A percentile compares a stretch with the other conserved stretches of the same genome.
Evolutionary conservation across 2,113 vertebrate species (phyloP).

Genomic region (Pelusios castaneus): DNA sequence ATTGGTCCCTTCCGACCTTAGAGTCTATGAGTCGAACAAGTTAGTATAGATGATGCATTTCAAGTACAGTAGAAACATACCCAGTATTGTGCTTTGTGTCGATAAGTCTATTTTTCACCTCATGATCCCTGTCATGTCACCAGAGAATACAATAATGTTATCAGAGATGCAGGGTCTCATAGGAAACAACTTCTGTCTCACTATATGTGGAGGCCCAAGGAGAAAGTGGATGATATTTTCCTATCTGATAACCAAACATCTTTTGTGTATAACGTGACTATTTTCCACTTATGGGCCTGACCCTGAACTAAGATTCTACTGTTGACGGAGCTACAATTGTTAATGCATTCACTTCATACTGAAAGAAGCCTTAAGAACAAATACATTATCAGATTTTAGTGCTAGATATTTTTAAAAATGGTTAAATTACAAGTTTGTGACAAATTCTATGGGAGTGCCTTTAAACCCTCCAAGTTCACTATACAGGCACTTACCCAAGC

Average conservation of each 20-base stretch:
- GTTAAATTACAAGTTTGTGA: neutral
- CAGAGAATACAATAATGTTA: rapidly evolving
- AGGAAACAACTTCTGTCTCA: neutral
- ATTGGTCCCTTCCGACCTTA: too few species aligned
- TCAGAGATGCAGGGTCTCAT: neutral
- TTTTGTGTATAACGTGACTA: neutral
- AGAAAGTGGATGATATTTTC: neutral
- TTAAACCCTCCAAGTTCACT: neutral
- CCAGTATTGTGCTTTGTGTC: neutral
- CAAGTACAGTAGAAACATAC: rapidly evolving
- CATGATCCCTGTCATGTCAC: rapidly evolving
- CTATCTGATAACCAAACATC: rapidly evolving
- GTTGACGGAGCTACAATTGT: neutral
- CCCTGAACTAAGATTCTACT: neutral
- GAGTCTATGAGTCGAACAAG: neutral
- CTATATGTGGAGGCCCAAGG: neutral
- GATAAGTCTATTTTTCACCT: neutral
- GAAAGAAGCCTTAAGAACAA: neutral
- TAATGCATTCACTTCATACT: neutral
- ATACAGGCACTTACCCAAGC: neutral
- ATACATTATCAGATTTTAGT: neutral
- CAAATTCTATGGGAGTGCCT: neutral
- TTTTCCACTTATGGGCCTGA: neutral
- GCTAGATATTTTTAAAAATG: neutral
- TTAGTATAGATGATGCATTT: neutral